phyloP scores from a whole-genome alignment of 2,797 vertebrate genomes.

The Acipenser transmontanus region DNA sequence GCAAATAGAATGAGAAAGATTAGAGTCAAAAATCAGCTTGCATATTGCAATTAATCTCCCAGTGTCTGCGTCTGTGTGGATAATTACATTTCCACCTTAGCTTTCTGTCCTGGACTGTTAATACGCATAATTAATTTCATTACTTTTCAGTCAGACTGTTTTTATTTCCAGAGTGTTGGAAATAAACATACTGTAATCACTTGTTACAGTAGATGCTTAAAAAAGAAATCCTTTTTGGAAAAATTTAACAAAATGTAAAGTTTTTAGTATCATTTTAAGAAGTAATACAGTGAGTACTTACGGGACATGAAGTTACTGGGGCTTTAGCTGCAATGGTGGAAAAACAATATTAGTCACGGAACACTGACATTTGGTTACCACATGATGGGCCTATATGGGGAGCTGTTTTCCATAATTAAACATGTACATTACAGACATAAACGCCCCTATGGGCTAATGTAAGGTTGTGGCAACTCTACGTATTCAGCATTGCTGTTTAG shows the following conservation, averaged over 20 bases:
- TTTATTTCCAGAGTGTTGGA: constrained; percentile 42
- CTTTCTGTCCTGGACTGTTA: constrained; percentile 44
- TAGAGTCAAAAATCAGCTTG: constrained; percentile 6
- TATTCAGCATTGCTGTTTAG: too few species aligned
- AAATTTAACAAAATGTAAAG: constrained; percentile 21
- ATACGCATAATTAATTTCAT: constrained; percentile 51
- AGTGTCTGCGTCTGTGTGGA: constrained; percentile 41
- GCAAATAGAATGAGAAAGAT: constrained; percentile 13
- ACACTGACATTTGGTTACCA: too few species aligned
- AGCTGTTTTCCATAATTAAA: too few species aligned
- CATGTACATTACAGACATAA: too few species aligned
- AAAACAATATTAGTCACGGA: too few species aligned
- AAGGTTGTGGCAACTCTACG: too few species aligned
- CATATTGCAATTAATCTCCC: constrained; percentile 34
- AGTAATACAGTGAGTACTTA: too few species aligned
- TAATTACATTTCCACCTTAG: constrained; percentile 63
- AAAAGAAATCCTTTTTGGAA: constrained; percentile 37
- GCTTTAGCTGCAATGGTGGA: too few species aligned
- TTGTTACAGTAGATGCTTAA: constrained; percentile 46
- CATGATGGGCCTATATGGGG: too few species aligned
- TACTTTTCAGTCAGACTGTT: constrained; percentile 53
- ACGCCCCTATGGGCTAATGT: too few species aligned
- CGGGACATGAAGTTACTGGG: too few species aligned
- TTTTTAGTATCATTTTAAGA: too few species aligned
- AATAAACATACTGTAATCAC: constrained; percentile 54